Evolutionary conservation across 2,797 vertebrate genomes (phyloP).

Genomic region (Rhynchonycteris naso): DNA sequence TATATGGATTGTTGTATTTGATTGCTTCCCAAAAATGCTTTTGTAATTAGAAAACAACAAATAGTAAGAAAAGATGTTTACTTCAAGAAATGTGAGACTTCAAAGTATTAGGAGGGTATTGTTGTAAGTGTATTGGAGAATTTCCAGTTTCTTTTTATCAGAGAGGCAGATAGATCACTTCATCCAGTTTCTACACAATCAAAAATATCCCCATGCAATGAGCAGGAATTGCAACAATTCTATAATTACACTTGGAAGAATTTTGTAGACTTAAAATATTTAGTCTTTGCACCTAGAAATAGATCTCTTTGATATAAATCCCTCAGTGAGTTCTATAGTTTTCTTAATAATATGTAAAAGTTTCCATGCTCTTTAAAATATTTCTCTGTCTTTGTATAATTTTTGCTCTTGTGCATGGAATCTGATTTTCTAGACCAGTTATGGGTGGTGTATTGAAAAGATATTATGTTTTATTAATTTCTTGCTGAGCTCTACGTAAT

Average conservation of each 20-base stretch:
- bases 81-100: constrained; percentile 20
- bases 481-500: constrained; percentile 1
- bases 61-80: background rate
- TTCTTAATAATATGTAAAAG: background rate
- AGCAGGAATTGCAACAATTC: background rate
- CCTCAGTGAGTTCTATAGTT: background rate
- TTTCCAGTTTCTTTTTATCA: background rate
- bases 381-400: background rate
- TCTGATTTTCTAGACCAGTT: background rate
- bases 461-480: constrained; percentile 29
- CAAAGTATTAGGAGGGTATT: background rate
- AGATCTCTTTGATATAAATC: background rate
- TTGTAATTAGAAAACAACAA: constrained; percentile 23
- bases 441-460: background rate
- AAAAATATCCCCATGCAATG: constrained; percentile 2
- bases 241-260: constrained; percentile 6
- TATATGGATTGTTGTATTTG: background rate
- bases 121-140: background rate
- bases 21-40: background rate
- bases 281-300: background rate
- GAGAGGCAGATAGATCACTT: background rate
- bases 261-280: constrained; percentile 9
- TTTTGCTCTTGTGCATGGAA: background rate
- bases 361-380: background rate
- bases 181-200: background rate